Evolutionary conservation across 2,888 invertebrate genomes (phyloP).

Genomic region (Pristionchus maxplancki): DNA sequence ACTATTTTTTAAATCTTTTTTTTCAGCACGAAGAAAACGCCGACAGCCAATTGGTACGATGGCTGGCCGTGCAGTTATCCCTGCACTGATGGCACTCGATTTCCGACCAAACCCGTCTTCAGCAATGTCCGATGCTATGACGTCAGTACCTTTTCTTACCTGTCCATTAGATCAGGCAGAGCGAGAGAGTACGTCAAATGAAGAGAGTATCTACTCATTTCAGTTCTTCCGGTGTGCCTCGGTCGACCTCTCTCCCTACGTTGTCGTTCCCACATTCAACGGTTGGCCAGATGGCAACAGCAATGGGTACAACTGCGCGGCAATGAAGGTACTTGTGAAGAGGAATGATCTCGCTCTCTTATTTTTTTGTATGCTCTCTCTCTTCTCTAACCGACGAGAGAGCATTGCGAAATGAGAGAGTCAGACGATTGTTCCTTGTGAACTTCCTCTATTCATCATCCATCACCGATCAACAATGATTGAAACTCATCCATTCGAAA

Average conservation of each 20-base stretch:
- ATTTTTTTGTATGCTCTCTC: no score
- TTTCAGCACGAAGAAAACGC: neutral
- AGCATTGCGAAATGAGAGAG: no score
- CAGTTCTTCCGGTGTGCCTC: neutral
- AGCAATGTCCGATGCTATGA: neutral
- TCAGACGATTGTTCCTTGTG: no score
- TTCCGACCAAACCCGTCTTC: neutral
- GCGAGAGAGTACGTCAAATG: no score
- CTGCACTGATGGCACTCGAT: neutral
- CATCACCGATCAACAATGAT: no score
- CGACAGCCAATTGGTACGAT: neutral
- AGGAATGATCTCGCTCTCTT: no score
- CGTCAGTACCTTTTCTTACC: neutral
- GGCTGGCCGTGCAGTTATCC: conserved; percentile 14
- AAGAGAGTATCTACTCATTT: neutral
- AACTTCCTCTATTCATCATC: no score
- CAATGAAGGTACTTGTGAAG: neutral
- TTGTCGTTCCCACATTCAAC: neutral
- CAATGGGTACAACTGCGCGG: neutral
- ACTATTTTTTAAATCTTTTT: no score
- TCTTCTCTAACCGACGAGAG: no score
- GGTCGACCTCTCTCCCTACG: neutral
- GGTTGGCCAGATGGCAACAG: neutral
- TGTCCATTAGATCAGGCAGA: neutral
- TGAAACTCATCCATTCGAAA: no score